Conservation (phyloP, 2,113 vertebrate genomes). For the Grallaria varia region DNA sequence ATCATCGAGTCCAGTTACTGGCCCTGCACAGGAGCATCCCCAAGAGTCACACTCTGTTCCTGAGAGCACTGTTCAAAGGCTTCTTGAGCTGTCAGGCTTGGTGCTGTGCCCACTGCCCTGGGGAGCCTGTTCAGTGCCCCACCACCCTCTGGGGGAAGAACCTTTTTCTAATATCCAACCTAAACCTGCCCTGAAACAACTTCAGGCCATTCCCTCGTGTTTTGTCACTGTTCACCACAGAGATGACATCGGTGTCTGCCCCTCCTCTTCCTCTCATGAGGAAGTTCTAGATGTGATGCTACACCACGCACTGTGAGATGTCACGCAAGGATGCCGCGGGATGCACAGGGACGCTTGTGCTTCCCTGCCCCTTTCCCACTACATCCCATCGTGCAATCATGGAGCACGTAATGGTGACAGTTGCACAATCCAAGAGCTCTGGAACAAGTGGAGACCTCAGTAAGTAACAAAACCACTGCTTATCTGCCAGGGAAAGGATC, state of each 20-base stretch:
- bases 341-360: not conserved
- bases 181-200: not conserved
- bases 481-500: not conserved
- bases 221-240: not conserved
- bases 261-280: not conserved
- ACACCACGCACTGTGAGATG: accelerated
- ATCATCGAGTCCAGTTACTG: not conserved
- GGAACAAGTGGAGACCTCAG: not conserved
- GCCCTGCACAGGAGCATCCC: not conserved
- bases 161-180: not conserved
- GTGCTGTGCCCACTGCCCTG: not conserved
- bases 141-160: not conserved
- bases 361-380: not conserved
- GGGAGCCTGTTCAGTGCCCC: not conserved
- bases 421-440: not conserved
- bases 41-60: not conserved
- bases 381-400: accelerated
- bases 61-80: not conserved
- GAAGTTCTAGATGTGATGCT: not conserved
- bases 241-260: not conserved
- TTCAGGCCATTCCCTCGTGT: not conserved
- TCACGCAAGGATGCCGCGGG: not conserved
- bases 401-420: not conserved
- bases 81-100: not conserved
- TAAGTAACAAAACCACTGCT: not conserved